phyloP scores from a whole-genome alignment of 64 coral and sea anemone species.

The Montipora cactus region DNA sequence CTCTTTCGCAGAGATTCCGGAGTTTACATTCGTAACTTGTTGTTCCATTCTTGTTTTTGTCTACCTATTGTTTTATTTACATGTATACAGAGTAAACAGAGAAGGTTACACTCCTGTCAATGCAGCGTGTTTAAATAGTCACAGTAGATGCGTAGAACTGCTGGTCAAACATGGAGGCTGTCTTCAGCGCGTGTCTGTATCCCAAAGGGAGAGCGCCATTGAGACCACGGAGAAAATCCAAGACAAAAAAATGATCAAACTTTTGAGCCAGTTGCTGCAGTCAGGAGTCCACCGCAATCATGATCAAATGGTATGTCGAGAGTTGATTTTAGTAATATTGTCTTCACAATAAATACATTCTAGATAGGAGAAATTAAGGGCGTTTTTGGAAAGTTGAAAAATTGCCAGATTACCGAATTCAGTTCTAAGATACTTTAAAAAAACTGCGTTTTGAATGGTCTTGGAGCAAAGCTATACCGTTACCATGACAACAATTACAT shows the following conservation, averaged over 20 bases:
- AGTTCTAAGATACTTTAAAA: no score
- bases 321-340: no score
- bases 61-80: neutral
- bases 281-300: neutral
- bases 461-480: no score
- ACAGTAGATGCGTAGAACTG: constrained; percentile 19
- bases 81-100: constrained; percentile 8
- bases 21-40: no score
- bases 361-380: no score
- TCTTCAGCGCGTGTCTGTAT: neutral
- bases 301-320: neutral
- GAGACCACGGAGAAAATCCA: neutral
- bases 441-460: no score
- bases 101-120: constrained; percentile 53
- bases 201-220: constrained; percentile 16
- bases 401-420: no score
- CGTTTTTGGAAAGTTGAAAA: no score
- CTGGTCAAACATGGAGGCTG: constrained; percentile 44
- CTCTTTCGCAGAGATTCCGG: no score
- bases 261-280: neutral
- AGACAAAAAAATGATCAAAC: neutral
- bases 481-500: no score
- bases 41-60: neutral
- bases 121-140: constrained; percentile 39
- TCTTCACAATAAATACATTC: neutral